Conservation (phyloP, 2,113 vertebrate species). For the Sylvia atricapilla region DNA sequence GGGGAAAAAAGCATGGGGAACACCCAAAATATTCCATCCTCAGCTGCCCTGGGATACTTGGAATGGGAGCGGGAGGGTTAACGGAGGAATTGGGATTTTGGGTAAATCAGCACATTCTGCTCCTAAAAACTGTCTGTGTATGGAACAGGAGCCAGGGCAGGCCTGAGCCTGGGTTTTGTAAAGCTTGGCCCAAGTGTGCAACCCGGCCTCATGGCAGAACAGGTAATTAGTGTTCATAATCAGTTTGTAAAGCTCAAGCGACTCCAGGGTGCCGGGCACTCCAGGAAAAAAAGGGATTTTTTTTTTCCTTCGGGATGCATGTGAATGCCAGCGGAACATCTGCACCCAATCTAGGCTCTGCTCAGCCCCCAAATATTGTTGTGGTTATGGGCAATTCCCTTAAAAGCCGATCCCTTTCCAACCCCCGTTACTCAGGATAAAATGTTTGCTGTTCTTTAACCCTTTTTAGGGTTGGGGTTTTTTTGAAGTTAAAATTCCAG, state of each 20-base stretch:
- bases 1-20: not conserved
- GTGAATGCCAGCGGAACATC: slow-evolving; percentile 76
- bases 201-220: fast-evolving
- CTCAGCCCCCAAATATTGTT: slow-evolving; percentile 72
- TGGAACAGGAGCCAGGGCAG: not conserved
- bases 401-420: slow-evolving; percentile 67
- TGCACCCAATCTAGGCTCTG: slow-evolving; percentile 73
- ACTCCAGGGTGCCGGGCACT: not conserved
- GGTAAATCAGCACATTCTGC: not conserved
- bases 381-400: slow-evolving; percentile 77
- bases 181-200: not conserved
- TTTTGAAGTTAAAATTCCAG: slow-evolving; percentile 16
- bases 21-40: not conserved
- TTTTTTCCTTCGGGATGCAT: slow-evolving; percentile 41
- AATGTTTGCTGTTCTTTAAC: slow-evolving; percentile 56
- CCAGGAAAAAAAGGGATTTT: slow-evolving; percentile 4
- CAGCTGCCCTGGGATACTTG: not conserved
- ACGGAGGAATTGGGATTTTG: not conserved
- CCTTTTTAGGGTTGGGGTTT: not conserved
- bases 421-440: slow-evolving; percentile 48
- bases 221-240: slow-evolving; percentile 50
- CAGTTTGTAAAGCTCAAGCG: slow-evolving; percentile 35
- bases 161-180: not conserved
- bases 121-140: fast-evolving
- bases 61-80: not conserved